These are phyloP conservation scores for Apamea crenata DNA, from an alignment of 2,888 invertebrate species.

Conservation along the genomic window DNA sequence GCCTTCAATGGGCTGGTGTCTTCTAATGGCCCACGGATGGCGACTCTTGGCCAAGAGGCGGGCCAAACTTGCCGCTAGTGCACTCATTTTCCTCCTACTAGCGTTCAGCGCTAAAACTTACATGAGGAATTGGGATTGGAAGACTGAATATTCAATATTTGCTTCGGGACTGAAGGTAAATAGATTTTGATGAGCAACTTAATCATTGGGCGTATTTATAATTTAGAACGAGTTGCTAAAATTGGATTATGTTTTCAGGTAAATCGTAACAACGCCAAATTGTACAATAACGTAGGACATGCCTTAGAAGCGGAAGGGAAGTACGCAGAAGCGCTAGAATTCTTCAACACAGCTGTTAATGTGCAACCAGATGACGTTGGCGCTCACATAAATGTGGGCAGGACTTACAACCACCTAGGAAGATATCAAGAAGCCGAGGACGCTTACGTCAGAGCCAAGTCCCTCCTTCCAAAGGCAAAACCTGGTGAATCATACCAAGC, in stretches of 20 bases:
- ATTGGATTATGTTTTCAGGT: conserved; percentile 89
- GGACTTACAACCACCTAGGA: conserved; percentile 97
- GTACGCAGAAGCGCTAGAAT: conserved; percentile 95
- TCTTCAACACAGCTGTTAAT: conserved; percentile 97
- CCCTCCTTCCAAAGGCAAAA: conserved; percentile 96
- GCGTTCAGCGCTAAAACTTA: conserved; percentile 96
- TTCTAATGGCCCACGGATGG: conserved; percentile 97
- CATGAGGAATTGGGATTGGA: conserved; percentile 97
- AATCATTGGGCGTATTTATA: background rate
- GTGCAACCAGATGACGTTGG: conserved; percentile 99
- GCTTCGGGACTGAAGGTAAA: conserved; percentile 95
- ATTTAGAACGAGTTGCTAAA: background rate
- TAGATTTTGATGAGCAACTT: conserved; percentile 78
- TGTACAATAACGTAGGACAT: conserved; percentile 99
- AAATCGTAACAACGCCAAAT: conserved; percentile 97
- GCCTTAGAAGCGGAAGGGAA: conserved; percentile 95
- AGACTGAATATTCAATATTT: conserved; percentile 97
- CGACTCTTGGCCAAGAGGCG: conserved; percentile 92
- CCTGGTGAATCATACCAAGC: conserved; percentile 98
- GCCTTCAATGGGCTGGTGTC: conserved; percentile 99
- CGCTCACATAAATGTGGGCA: conserved; percentile 98
- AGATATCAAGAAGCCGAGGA: conserved; percentile 95
- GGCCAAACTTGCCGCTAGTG: conserved; percentile 92
- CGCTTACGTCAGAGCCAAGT: conserved; percentile 97
- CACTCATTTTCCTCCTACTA: conserved; percentile 93